A percentile compares a stretch with the other conserved stretches of the same genome.
phyloP scores from a whole-genome alignment of 64 coral and sea anemone species.

The Dendronephthya gigantea region DNA sequence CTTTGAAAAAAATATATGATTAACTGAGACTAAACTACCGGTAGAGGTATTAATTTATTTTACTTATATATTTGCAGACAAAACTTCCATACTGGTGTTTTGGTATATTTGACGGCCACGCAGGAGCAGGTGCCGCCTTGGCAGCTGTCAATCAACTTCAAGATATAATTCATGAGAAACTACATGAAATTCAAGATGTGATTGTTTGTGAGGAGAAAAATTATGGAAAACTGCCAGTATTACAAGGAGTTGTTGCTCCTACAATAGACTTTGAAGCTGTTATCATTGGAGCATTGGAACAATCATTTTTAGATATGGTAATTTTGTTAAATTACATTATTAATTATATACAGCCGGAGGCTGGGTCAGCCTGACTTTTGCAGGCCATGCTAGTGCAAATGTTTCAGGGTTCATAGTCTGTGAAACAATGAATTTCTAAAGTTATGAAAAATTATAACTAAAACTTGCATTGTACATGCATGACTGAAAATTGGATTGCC shows the following conservation, averaged over 20 bases:
- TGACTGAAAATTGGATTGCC: too few relatives aligned
- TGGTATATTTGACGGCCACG: conserved; percentile 96
- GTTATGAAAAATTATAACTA: too few relatives aligned
- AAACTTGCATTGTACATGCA: too few relatives aligned
- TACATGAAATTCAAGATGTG: conserved; percentile 61
- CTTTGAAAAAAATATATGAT: too few relatives aligned
- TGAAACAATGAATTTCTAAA: too few relatives aligned
- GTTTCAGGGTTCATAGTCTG: too few relatives aligned
- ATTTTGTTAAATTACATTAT: background rate
- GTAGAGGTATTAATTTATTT: too few relatives aligned
- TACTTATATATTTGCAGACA: conserved; percentile 30
- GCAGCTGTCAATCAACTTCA: conserved; percentile 78
- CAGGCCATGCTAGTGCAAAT: too few relatives aligned
- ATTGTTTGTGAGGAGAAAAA: conserved; percentile 62
- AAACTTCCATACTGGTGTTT: conserved; percentile 95
- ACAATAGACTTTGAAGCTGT: conserved; percentile 74
- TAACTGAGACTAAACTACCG: too few relatives aligned
- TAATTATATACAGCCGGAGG: background rate
- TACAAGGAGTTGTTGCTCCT: conserved; percentile 73
- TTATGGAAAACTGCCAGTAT: conserved; percentile 25
- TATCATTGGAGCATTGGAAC: conserved; percentile 65
- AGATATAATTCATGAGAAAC: conserved; percentile 73
- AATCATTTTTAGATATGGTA: conserved; percentile 97
- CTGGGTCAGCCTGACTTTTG: too few relatives aligned
- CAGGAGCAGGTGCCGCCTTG: conserved; percentile 68